Conservation (phyloP, 64 coral and sea anemone genomes). For the Dendronephthya gigantea region DNA sequence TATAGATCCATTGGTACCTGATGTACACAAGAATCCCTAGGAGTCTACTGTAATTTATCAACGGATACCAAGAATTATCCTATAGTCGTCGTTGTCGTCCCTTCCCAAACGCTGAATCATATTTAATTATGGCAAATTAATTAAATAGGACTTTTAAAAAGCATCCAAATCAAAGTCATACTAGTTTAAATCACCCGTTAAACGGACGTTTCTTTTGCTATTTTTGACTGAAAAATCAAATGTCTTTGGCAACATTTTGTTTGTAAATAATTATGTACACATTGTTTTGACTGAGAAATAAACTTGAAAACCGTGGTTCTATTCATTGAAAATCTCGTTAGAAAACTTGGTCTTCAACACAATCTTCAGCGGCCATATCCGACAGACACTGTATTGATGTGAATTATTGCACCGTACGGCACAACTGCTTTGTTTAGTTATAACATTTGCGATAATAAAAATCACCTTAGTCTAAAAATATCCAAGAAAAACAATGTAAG, state of each 20-base stretch:
- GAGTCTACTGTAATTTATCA: neutral
- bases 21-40: neutral
- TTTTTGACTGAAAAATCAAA: neutral
- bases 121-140: too few species aligned
- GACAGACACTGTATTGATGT: too few species aligned
- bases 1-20: neutral
- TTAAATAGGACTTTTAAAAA: too few species aligned
- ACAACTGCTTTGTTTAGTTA: too few species aligned
- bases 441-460: too few species aligned
- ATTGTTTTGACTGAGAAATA: neutral
- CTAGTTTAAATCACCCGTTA: neutral
- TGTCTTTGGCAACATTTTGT: neutral
- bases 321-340: too few species aligned
- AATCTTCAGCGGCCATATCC: too few species aligned
- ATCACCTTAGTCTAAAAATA: too few species aligned
- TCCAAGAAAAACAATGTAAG: too few species aligned
- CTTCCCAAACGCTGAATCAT: too few species aligned
- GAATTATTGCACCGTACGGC: too few species aligned
- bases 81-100: neutral
- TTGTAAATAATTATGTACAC: neutral
- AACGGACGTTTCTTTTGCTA: neutral
- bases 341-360: neutral
- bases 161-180: neutral
- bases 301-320: neutral
- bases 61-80: neutral